These are phyloP conservation scores for Galendromus occidentalis DNA, from an alignment of 1,140 invertebrate species.

Conservation along the genomic window DNA sequence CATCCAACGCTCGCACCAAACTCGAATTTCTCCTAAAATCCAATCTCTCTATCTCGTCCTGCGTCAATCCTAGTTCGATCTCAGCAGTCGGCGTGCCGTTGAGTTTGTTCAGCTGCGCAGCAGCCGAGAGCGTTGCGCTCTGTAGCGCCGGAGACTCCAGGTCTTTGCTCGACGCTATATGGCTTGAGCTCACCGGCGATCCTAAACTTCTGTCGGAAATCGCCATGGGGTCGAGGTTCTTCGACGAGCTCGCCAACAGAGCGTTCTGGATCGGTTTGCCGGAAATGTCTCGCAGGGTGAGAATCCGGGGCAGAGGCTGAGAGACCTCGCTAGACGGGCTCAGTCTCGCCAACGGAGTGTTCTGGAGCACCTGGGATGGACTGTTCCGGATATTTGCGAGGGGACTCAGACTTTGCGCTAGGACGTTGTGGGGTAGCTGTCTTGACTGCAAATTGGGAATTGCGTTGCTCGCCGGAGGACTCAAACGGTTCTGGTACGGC, in stretches of 20 bases:
- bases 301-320: slow-evolving; percentile 65
- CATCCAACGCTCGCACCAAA: slow-evolving; percentile 71
- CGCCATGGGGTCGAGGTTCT: slow-evolving; percentile 26
- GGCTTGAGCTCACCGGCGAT: slow-evolving; percentile 68
- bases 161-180: slow-evolving; percentile 64
- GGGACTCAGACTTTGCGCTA: slow-evolving; percentile 22
- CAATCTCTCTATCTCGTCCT: slow-evolving; percentile 74
- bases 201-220: slow-evolving; percentile 40
- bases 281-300: slow-evolving; percentile 77
- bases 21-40: slow-evolving; percentile 62
- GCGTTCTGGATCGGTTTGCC: slow-evolving; percentile 73
- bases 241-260: slow-evolving; percentile 53
- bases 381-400: slow-evolving; percentile 29
- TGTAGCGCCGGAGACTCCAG: slow-evolving; percentile 28
- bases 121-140: slow-evolving; percentile 28
- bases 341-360: slow-evolving; percentile 63
- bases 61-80: slow-evolving; percentile 48
- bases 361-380: slow-evolving; percentile 40
- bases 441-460: slow-evolving; percentile 37
- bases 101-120: slow-evolving; percentile 12
- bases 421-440: slow-evolving; percentile 28
- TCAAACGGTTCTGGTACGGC: slow-evolving; percentile 23
- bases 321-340: slow-evolving; percentile 79
- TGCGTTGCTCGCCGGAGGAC: slow-evolving; percentile 26
- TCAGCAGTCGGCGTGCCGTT: slow-evolving; percentile 12